Evolutionary conservation across 2,888 invertebrate genomes (phyloP).

Genomic region (Leucophora obtusa): DNA sequence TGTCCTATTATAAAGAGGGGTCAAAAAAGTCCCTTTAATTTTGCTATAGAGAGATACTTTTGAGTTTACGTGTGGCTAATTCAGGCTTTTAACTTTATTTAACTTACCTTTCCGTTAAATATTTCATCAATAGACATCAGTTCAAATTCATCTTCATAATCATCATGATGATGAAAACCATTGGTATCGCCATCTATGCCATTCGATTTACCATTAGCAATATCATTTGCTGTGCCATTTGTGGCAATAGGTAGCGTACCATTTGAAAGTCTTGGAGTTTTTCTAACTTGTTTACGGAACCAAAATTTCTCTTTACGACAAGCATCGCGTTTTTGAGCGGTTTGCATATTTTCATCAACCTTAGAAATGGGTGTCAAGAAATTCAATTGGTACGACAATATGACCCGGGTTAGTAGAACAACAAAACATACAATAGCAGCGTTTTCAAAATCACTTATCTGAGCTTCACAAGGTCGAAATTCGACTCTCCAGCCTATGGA

Average conservation of each 20-base stretch:
- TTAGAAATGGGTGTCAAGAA: slow-evolving; percentile 98
- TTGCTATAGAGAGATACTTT: too few species aligned
- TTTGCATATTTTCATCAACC: slow-evolving; percentile 98
- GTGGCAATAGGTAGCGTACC: neutral
- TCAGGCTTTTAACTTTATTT: too few species aligned
- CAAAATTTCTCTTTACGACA: slow-evolving; percentile 91
- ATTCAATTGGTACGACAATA: slow-evolving; percentile 96
- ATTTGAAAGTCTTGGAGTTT: slow-evolving; percentile 57
- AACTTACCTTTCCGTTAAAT: slow-evolving; percentile 88
- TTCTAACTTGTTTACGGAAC: slow-evolving; percentile 90
- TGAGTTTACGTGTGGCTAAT: too few species aligned
- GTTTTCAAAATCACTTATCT: slow-evolving; percentile 99
- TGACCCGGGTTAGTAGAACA: slow-evolving; percentile 96
- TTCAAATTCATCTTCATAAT: slow-evolving; percentile 80
- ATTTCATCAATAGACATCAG: slow-evolving; percentile 97
- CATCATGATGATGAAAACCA: slow-evolving; percentile 17
- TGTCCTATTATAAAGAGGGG: too few species aligned
- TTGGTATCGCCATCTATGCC: slow-evolving; percentile 21
- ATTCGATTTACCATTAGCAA: slow-evolving; percentile 45
- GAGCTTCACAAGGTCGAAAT: slow-evolving; percentile 98
- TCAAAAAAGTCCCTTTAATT: too few species aligned
- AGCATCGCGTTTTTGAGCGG: slow-evolving; percentile 94
- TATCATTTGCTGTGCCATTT: slow-evolving; percentile 54
- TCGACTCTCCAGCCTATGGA: slow-evolving; percentile 99
- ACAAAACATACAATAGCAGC: slow-evolving; percentile 99